Percentiles rank a stretch among this genome's conserved stretches.
These are phyloP conservation scores for Zosterops borbonicus DNA, from an alignment of 2,113 vertebrate genomes.

Conservation along the genomic window DNA sequence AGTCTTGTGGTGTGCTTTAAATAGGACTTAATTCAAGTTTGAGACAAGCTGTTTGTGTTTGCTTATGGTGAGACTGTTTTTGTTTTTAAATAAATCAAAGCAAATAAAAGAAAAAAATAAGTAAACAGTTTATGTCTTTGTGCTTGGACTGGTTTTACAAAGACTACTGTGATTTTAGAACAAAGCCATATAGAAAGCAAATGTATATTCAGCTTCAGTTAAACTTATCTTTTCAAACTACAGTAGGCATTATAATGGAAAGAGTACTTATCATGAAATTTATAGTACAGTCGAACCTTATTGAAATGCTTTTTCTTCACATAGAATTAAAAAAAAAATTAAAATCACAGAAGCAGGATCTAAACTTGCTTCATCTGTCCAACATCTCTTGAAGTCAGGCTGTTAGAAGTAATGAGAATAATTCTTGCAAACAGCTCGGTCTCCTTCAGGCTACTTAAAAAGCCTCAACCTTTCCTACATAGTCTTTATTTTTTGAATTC, in stretches of 20 bases:
- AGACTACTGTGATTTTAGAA: not conserved
- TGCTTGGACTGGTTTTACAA: not conserved
- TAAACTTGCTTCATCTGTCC: not conserved
- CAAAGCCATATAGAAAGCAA: not conserved
- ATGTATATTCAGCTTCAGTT: not conserved
- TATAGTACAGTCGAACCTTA: not conserved
- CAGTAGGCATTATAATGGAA: not conserved
- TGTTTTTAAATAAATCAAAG: conserved; percentile 50
- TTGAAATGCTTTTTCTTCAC: not conserved
- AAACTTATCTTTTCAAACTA: not conserved
- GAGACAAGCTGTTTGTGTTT: conserved; percentile 48
- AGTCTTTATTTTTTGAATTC: not conserved
- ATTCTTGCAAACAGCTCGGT: not conserved
- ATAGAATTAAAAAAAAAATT: not conserved
- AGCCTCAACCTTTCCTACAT: not conserved
- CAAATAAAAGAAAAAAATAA: conserved; percentile 33
- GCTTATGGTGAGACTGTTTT: conserved; percentile 10
- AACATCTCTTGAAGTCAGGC: not conserved
- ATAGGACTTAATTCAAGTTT: conserved; percentile 43
- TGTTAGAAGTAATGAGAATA: not conserved
- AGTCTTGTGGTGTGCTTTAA: conserved; percentile 48
- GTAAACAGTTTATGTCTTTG: conserved; percentile 3
- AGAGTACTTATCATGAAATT: not conserved
- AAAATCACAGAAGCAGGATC: not conserved
- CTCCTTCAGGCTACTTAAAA: not conserved